These are phyloP conservation scores for Ichneumoninae sp. DNA, from an alignment of 2,888 invertebrate species.

Conservation along the genomic window DNA sequence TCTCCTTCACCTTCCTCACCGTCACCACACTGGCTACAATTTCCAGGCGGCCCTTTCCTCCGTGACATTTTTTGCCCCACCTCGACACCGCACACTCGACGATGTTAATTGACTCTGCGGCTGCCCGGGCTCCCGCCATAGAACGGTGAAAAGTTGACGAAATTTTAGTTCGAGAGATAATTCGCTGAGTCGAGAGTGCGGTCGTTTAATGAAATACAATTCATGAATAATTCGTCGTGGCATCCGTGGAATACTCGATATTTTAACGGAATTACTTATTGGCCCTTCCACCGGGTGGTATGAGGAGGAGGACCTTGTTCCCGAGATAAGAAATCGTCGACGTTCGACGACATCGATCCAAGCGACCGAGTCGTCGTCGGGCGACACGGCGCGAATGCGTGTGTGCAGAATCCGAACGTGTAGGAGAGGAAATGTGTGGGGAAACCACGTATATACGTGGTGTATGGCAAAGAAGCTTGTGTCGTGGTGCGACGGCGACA, in stretches of 20 bases:
- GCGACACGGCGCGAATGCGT: conserved; percentile 8
- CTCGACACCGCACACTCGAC: background rate
- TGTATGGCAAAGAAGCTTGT: conserved; percentile 19
- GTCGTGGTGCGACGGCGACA: conserved; percentile 60
- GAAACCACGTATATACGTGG: background rate
- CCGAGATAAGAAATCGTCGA: conserved; percentile 74
- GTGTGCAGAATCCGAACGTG: conserved; percentile 33
- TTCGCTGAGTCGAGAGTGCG: conserved; percentile 8
- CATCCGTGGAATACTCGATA: conserved; percentile 32
- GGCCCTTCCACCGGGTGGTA: background rate
- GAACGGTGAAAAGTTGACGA: background rate
- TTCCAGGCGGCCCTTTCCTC: background rate
- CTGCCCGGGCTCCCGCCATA: background rate
- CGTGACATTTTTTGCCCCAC: background rate
- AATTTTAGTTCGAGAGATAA: conserved; percentile 13
- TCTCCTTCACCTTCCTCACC: conserved; percentile 48
- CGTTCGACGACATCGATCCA: conserved; percentile 72
- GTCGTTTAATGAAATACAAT: conserved; percentile 22
- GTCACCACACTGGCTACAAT: conserved; percentile 15
- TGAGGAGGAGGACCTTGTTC: conserved; percentile 33
- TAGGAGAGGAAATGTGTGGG: conserved; percentile 22
- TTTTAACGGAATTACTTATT: conserved; percentile 41
- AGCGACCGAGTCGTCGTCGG: conserved; percentile 54
- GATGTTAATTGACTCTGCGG: conserved; percentile 20
- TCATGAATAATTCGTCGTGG: conserved; percentile 31